Conservation (phyloP, 2,888 invertebrate species). For the Aphodius granarius region DNA sequence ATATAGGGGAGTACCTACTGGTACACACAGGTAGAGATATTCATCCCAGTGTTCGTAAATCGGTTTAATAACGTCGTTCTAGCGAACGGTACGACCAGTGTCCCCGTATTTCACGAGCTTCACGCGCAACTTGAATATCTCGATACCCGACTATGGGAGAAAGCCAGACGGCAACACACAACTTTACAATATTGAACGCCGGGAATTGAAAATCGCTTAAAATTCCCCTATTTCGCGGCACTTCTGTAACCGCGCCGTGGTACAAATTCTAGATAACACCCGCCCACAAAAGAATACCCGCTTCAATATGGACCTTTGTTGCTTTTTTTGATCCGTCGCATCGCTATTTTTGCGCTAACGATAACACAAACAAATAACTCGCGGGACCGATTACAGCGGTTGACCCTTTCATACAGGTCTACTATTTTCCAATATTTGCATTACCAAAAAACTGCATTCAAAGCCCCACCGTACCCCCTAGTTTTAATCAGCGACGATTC, state of each 20-base stretch:
- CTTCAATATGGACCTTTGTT: not conserved
- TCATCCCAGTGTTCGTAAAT: not conserved
- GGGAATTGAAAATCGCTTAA: slow-evolving; percentile 13
- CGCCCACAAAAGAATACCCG: not conserved
- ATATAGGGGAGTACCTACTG: not conserved
- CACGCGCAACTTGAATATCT: not conserved
- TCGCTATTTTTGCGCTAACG: not conserved
- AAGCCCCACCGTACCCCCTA: no score
- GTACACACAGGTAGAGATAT: not conserved
- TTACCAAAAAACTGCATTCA: not conserved
- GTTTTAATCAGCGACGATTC: not conserved
- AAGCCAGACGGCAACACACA: not conserved
- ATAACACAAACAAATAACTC: not conserved
- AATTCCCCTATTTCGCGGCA: slow-evolving; percentile 1
- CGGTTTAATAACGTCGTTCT: not conserved
- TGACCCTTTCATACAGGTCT: not conserved
- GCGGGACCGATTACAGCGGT: not conserved
- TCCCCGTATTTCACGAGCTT: not conserved
- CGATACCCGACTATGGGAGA: not conserved
- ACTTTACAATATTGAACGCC: slow-evolving; percentile 6
- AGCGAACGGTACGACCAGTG: not conserved
- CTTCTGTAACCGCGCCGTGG: not conserved
- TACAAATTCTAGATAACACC: slow-evolving; percentile 3
- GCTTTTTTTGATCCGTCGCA: not conserved
- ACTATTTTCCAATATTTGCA: not conserved